These are phyloP conservation scores for Salvator merianae DNA, from an alignment of 2,113 vertebrate species.

Conservation along the genomic window DNA sequence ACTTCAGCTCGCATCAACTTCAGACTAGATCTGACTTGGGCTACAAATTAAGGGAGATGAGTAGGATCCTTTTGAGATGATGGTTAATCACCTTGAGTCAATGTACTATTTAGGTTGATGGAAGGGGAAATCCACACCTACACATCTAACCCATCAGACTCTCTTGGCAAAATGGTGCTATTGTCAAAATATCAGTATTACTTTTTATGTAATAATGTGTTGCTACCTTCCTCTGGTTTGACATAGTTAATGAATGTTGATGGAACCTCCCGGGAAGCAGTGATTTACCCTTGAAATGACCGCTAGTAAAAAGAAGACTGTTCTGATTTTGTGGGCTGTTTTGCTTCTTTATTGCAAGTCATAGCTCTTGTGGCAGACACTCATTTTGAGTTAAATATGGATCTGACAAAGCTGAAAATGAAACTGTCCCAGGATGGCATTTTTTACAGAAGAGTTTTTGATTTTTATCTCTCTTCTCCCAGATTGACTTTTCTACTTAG, in stretches of 20 bases:
- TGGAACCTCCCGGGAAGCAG: not conserved
- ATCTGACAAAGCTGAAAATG: constrained; percentile 10
- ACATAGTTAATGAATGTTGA: not conserved
- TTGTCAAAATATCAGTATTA: not conserved
- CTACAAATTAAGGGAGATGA: not conserved
- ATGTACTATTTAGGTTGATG: not conserved
- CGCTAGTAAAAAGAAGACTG: constrained; percentile 1
- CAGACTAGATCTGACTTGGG: too few species aligned
- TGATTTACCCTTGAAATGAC: constrained; percentile 11
- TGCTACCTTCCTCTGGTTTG: not conserved
- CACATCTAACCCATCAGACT: not conserved
- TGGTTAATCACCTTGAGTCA: not conserved
- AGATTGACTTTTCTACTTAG: constrained; percentile 30
- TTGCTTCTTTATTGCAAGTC: not conserved
- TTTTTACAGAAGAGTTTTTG: constrained; percentile 10
- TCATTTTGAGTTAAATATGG: constrained; percentile 16
- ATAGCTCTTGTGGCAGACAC: not conserved
- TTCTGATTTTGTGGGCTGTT: not conserved
- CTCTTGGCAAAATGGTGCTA: not conserved
- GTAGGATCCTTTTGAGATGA: not conserved
- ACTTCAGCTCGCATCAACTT: too few species aligned
- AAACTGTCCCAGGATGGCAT: constrained; percentile 12
- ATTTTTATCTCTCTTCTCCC: constrained; percentile 23
- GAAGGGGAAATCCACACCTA: not conserved
- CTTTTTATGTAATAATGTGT: not conserved